Conservation (phyloP, 2,797 vertebrate species). For the Ataeniobius toweri region DNA sequence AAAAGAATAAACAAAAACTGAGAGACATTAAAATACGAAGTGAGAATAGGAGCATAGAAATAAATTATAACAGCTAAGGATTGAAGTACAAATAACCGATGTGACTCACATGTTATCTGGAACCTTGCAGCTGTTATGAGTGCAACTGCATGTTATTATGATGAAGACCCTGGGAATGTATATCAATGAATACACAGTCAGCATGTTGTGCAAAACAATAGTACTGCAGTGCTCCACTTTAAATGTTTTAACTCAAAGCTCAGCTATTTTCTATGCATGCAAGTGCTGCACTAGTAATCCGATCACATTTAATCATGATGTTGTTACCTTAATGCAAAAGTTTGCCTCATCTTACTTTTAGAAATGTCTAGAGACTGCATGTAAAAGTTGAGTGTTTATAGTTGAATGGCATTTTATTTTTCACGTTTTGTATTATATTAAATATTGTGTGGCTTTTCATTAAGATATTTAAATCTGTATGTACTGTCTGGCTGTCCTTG, state of each 20-base stretch:
- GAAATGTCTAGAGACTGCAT: conserved; percentile 16
- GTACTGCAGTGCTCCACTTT: neutral
- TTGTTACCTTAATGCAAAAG: conserved; percentile 24
- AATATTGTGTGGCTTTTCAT: conserved; percentile 31
- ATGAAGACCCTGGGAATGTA: conserved; percentile 8
- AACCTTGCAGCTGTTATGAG: neutral
- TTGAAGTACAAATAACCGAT: neutral
- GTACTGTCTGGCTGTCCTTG: conserved; percentile 16
- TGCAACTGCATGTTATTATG: conserved; percentile 11
- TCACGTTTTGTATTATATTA: conserved; percentile 17
- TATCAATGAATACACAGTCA: conserved; percentile 21
- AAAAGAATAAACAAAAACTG: too few species aligned
- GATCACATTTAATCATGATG: conserved; percentile 27
- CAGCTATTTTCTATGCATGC: conserved; percentile 35
- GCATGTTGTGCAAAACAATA: conserved; percentile 11
- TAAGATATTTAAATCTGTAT: conserved; percentile 47
- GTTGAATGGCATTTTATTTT: conserved; percentile 36
- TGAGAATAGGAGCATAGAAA: too few species aligned
- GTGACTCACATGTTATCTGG: conserved; percentile 20
- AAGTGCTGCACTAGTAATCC: conserved; percentile 35
- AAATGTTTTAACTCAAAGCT: conserved; percentile 18
- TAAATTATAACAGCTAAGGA: too few species aligned
- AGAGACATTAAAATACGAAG: too few species aligned
- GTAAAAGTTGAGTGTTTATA: conserved; percentile 25
- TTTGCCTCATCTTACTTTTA: conserved; percentile 36